Percentiles rank a stretch among this genome's conserved stretches.
Evolutionary conservation across 2,113 vertebrate genomes (phyloP).

Genomic region (Percopsis transmontana): DNA sequence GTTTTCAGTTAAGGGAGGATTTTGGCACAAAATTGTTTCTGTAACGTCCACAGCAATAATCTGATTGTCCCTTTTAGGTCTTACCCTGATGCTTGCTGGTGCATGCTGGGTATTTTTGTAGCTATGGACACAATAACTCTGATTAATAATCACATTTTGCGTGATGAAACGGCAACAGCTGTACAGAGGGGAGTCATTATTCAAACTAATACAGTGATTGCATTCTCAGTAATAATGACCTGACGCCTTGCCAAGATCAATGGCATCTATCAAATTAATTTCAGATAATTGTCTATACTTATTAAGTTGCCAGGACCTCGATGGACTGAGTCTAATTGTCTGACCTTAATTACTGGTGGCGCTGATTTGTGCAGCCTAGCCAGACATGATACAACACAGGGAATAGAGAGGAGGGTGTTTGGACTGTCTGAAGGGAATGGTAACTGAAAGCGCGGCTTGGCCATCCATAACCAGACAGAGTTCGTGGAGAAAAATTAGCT

Average conservation of each 20-base stretch:
- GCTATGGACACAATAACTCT: constrained; percentile 39
- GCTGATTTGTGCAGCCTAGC: constrained; percentile 44
- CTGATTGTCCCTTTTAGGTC: background rate
- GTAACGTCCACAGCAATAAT: no score
- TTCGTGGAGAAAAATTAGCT: constrained; percentile 30
- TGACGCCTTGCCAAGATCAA: constrained; percentile 46
- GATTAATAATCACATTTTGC: constrained; percentile 53
- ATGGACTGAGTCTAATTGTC: constrained; percentile 48
- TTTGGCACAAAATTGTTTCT: no score
- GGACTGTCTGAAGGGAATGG: constrained; percentile 26
- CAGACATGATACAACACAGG: constrained; percentile 42
- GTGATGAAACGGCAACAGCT: constrained; percentile 48
- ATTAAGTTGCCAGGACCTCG: constrained; percentile 47
- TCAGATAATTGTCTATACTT: constrained; percentile 64
- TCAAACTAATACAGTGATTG: constrained; percentile 49
- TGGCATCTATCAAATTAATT: constrained; percentile 58
- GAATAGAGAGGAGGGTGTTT: constrained; percentile 24
- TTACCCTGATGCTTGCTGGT: constrained; percentile 22
- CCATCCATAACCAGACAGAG: constrained; percentile 43
- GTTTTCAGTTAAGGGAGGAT: no score
- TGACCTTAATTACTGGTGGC: constrained; percentile 59
- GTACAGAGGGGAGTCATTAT: constrained; percentile 35
- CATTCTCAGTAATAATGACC: constrained; percentile 41
- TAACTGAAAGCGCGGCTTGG: constrained; percentile 34
- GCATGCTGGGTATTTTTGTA: constrained; percentile 25